Evolutionary conservation across 2,113 vertebrate genomes (phyloP), one percentile per base, ranked within the genome.

Genomic region (Myotis yumanensis): DNA sequence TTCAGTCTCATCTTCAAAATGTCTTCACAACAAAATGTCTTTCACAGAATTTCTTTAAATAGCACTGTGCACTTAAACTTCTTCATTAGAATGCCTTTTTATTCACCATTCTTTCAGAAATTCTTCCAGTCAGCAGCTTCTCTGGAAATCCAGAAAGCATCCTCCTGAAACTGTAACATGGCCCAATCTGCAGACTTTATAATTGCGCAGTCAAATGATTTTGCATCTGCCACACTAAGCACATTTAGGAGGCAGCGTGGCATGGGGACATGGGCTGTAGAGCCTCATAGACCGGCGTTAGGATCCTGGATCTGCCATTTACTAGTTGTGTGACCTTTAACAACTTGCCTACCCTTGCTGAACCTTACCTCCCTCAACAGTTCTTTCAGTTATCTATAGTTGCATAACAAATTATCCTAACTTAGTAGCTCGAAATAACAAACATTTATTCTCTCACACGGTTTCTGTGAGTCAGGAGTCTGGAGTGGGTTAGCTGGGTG

Each of bases 41-140:
- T 51, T 73, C 28, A 43, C 51, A 62, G 57, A 93, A 86, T 37
- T 46, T 92, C 72, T 92, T 88, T 69, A 89, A 75, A 93, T 64
- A 92, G 43, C 76, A 46, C 35, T 92, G 15, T 68, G 52, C 14
- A 46, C 51, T 89, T 66, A 54, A 80, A 73, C 48, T 16, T 84
- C 84, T 90, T 92, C 51, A 90, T 76, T 86, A 86, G 59, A 62
- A 35, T 57, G 86, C 48, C 16, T 22, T 76, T 86, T 92, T 80
- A 81, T 51, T 69, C 43, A 69, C 35, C 43, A 71, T 86, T 76
- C 32, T 89, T 76, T 82, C 17, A 54, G 80, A 89, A 90, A 89
- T 75, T 86, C 81, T 71, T 93, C 75, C 76, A 86, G 66, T 86
- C 69, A 71, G 68, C 75, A 93, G 43, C 59, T 92, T 86, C 86